A percentile compares a stretch with the other conserved stretches of the same genome.
Evolutionary conservation across 37 sponge, comb jelly and placozoan genomes (phyloP).

Genomic region (Crambe crambe): DNA sequence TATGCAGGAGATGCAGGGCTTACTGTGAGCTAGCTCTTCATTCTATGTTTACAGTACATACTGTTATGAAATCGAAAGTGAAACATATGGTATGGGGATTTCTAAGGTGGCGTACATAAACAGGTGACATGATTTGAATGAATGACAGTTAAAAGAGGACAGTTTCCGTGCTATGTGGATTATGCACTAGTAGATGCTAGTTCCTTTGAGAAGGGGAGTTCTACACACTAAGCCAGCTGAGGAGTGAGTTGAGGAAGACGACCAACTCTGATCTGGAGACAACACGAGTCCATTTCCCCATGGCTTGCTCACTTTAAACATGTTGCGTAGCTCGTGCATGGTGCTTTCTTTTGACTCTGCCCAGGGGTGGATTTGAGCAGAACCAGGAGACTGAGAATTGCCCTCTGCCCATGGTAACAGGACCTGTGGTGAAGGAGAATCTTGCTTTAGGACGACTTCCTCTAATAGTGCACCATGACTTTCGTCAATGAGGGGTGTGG

Average conservation of each 20-base stretch:
- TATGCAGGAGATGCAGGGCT: conserved; percentile 96
- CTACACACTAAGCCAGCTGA: background rate
- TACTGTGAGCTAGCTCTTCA: conserved; percentile 71
- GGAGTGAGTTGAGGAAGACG: conserved; percentile 20
- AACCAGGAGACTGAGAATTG: conserved; percentile 32
- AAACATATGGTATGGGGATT: background rate
- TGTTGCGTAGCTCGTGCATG: conserved; percentile 2
- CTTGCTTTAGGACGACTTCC: conserved; percentile 47
- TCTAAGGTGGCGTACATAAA: background rate
- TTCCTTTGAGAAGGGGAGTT: background rate
- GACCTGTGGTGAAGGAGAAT: conserved; percentile 58
- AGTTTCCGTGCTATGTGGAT: background rate
- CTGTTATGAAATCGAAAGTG: no score
- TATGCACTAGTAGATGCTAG: background rate
- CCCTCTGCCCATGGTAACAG: conserved; percentile 61
- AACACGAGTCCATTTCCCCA: background rate
- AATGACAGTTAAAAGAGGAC: background rate
- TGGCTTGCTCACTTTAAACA: background rate
- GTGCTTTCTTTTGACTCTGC: conserved; percentile 70
- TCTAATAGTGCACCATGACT: conserved; percentile 22
- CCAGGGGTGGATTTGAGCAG: conserved; percentile 65
- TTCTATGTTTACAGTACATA: no score
- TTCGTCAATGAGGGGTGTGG: background rate
- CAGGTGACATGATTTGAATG: background rate
- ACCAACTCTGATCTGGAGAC: conserved; percentile 28